Evolutionary conservation across 2,888 invertebrate genomes (phyloP).

Genomic region (Tupiocoris notatus): DNA sequence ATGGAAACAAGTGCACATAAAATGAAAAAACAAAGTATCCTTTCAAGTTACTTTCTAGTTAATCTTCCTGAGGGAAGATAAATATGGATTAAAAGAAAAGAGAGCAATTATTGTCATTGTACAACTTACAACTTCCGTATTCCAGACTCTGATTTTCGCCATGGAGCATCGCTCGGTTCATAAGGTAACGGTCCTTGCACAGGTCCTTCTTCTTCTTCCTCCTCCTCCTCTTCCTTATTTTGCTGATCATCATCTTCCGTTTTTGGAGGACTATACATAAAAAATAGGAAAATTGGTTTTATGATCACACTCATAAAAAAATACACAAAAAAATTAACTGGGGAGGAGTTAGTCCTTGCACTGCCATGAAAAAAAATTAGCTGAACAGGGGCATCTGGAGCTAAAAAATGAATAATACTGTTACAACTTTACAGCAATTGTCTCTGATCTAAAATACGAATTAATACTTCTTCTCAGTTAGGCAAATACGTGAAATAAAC

Average conservation of each 20-base stretch:
- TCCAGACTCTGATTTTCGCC: slow-evolving; percentile 77
- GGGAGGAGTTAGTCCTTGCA: too few relatives aligned
- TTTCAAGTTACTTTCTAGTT: background rate
- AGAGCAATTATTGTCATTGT: background rate
- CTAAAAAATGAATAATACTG: too few relatives aligned
- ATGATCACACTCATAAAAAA: too few relatives aligned
- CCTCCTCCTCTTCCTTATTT: slow-evolving; percentile 29
- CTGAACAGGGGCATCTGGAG: too few relatives aligned
- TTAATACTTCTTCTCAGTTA: too few relatives aligned
- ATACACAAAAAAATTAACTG: too few relatives aligned
- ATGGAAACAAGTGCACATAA: slow-evolving; percentile 16
- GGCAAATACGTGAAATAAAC: too few relatives aligned
- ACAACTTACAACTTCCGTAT: slow-evolving; percentile 83
- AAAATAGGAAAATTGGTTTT: too few relatives aligned
- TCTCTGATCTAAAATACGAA: too few relatives aligned
- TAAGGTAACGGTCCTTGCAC: slow-evolving; percentile 96
- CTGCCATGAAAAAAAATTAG: too few relatives aligned
- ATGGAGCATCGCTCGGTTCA: slow-evolving; percentile 96
- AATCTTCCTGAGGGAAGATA: too few relatives aligned
- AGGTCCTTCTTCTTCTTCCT: slow-evolving; percentile 75
- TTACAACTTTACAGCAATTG: too few relatives aligned
- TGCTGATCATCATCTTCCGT: background rate
- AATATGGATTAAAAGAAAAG: background rate
- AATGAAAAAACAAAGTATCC: slow-evolving; percentile 20
- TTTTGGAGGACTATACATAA: slow-evolving; percentile 1